A percentile compares a stretch with the other conserved stretches of the same genome.
phyloP scores from a whole-genome alignment of 2,113 vertebrate genomes.

The Lophius piscatorius region DNA sequence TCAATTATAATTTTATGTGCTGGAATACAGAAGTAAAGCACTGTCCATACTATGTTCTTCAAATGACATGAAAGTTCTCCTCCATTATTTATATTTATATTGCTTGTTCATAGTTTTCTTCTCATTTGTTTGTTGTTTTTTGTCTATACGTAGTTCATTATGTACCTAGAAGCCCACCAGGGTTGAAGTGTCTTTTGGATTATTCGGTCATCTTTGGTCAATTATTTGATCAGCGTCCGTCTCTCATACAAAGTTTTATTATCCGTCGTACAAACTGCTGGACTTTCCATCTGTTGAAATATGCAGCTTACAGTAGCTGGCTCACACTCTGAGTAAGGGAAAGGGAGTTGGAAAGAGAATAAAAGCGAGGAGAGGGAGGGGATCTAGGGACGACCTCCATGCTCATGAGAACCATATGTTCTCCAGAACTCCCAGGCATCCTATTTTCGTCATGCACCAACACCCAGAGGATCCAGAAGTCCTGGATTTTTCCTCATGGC shows the following conservation, averaged over 20 bases:
- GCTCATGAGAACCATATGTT: conserved; percentile 74
- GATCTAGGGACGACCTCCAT: conserved; percentile 52
- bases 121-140: neutral
- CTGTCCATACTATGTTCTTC: too few relatives aligned
- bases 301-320: conserved; percentile 39
- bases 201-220: neutral
- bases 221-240: neutral
- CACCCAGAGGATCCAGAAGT: conserved; percentile 38
- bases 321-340: conserved; percentile 19
- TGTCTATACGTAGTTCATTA: neutral
- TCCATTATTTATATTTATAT: too few relatives aligned
- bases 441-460: conserved; percentile 41
- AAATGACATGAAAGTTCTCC: too few relatives aligned
- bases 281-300: conserved; percentile 9
- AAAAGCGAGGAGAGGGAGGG: neutral
- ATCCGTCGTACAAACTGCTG: conserved; percentile 23
- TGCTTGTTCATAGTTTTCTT: conserved; percentile 4
- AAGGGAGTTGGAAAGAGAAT: neutral
- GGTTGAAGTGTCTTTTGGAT: neutral
- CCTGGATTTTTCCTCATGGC: conserved; percentile 40
- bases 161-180: neutral
- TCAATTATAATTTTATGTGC: too few relatives aligned
- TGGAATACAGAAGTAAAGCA: neutral
- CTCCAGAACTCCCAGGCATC: conserved; percentile 56
- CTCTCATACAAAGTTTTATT: conserved; percentile 2